Evolutionary conservation across 2,797 vertebrate species (phyloP), one percentile per base, ranked within the genome.

Genomic region (Acrossocheilus fasciatus): DNA sequence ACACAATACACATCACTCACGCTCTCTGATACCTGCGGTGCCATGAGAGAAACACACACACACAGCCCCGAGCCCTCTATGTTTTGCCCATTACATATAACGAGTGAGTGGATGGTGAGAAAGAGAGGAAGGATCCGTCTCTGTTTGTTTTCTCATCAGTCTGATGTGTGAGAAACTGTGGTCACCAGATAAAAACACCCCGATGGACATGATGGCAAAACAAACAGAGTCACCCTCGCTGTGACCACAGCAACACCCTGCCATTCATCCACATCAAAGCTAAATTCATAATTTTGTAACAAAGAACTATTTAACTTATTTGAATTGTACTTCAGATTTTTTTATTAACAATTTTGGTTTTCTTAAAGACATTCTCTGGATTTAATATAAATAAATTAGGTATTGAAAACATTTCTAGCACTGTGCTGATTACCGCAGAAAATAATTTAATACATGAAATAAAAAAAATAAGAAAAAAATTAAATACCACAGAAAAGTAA

Each of bases 41-140:
- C 77, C 69, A 83, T 86, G 83, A 89, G 72, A 78, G 17, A 85
- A 79, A 57, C 77, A 78, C 30, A 30, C 77, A 80, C 68, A 73
- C 54, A 84, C 57, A 88, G 54, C 81, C 78, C 84, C 20, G 43
- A 89, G 81, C 85, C 90, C 87, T 87, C 81, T 86, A 87, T 89
- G 88, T 83, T 80, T 74, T 83, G 82, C 47, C 83, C 89, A 87
- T 88, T 88, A 85, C 85, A 86, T 81, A 88, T 88, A 88, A 87
- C 80, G 64, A 88, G 83, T 73, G 74, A 70, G 34, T 82, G 78
- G 82, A 70, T 82, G 81, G 81, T 72, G 81, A 57, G 59, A 81
- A 47, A 76, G 81, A 64, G 59, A 74, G 74, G 41, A 64, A 39
- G 54, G 43, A 80, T 54, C 68, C 59, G 11, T 47, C 26, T 84